A percentile compares a stretch with the other conserved stretches of the same genome.
Conservation (phyloP, 2,113 vertebrate species). For the Chionomys nivalis region DNA sequence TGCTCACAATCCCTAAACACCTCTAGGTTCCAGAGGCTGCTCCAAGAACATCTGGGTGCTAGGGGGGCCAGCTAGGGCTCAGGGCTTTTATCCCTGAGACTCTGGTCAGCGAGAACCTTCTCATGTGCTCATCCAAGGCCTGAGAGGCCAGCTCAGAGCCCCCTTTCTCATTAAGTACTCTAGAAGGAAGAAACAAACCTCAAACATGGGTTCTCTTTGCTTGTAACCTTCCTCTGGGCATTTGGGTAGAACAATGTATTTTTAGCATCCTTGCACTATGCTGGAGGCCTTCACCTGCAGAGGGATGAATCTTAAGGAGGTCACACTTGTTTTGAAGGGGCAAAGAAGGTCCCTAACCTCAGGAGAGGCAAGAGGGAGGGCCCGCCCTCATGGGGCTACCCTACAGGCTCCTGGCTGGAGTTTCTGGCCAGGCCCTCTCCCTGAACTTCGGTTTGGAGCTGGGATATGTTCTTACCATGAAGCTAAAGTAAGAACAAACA, state of each 20-base stretch:
- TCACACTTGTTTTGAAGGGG: not conserved
- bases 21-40: not conserved
- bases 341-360: not conserved
- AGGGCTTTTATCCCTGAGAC: fast-evolving
- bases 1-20: too few relatives aligned
- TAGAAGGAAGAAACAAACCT: slow-evolving; percentile 33
- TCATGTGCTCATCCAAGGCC: not conserved
- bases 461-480: not conserved
- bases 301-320: not conserved
- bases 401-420: not conserved
- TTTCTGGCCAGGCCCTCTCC: not conserved
- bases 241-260: slow-evolving; percentile 20
- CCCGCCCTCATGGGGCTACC: not conserved
- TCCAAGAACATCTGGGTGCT: not conserved
- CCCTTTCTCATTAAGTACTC: not conserved
- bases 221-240: slow-evolving; percentile 37
- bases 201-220: not conserved
- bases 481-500: not conserved
- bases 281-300: not conserved
- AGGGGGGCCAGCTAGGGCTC: fast-evolving
- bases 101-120: not conserved
- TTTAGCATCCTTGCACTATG: slow-evolving; percentile 40
- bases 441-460: not conserved
- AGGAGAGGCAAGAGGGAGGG: not conserved
- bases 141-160: not conserved